A percentile compares a stretch with the other conserved stretches of the same genome.
Evolutionary conservation across 2,113 vertebrate species (phyloP).

Genomic region (Puntigrus tetrazona): DNA sequence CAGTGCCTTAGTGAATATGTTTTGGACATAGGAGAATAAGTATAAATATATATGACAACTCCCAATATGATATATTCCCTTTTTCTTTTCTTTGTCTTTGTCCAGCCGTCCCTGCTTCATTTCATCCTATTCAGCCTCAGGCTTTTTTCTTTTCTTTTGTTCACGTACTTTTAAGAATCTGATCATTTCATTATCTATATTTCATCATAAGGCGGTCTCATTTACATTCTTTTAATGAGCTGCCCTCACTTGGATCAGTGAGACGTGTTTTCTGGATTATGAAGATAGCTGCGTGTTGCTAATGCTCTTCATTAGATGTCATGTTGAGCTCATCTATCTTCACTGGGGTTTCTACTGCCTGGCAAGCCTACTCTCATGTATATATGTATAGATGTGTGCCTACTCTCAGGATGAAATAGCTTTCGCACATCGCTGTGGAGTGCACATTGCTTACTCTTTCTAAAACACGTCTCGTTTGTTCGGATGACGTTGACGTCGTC

Average conservation of each 20-base stretch:
- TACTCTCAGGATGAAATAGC: background rate
- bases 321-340: constrained; percentile 12
- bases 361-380: too few relatives aligned
- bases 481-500: background rate
- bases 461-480: background rate
- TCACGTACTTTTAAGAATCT: constrained; percentile 20
- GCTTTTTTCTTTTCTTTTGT: background rate
- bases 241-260: constrained; percentile 1
- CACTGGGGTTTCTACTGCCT: background rate
- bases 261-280: background rate
- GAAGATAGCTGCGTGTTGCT: constrained; percentile 8
- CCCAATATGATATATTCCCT: background rate
- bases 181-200: background rate
- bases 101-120: background rate
- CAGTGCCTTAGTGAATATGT: background rate
- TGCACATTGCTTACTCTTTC: background rate
- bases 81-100: background rate
- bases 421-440: background rate
- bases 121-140: background rate
- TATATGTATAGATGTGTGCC: too few relatives aligned
- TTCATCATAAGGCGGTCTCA: background rate
- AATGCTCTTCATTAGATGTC: background rate
- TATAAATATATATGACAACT: background rate
- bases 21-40: background rate
- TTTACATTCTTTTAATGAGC: constrained; percentile 20